Conservation (phyloP, 1,140 invertebrate genomes). For the Adelges cooleyi region DNA sequence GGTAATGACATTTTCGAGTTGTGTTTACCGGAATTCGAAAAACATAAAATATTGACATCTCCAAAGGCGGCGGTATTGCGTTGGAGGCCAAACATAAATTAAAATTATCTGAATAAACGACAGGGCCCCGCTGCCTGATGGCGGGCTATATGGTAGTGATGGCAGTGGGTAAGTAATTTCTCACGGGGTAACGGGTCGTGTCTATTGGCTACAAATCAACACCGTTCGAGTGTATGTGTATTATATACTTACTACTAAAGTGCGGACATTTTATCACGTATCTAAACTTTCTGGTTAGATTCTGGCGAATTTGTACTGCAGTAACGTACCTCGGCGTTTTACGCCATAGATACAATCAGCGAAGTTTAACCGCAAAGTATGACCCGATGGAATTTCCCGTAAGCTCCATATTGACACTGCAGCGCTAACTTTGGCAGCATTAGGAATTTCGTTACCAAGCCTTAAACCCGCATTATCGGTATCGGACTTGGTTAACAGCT, state of each 20-base stretch:
- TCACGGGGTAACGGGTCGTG: slow-evolving; percentile 6
- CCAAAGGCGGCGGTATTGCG: background rate
- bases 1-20: too few species aligned
- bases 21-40: background rate
- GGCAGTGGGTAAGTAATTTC: slow-evolving; percentile 19
- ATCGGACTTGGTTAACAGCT: too few species aligned
- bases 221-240: background rate
- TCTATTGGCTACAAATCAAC: slow-evolving; percentile 4
- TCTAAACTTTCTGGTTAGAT: slow-evolving; percentile 4
- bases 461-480: too few species aligned
- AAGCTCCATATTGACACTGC: too few species aligned
- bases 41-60: background rate
- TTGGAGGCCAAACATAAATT: background rate
- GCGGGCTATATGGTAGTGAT: too few species aligned
- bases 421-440: too few species aligned
- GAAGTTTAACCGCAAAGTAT: slow-evolving; percentile 1
- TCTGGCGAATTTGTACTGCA: background rate
- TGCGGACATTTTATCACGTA: slow-evolving; percentile 21
- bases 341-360: background rate
- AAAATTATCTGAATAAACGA: slow-evolving; percentile 13
- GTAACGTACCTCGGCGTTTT: background rate
- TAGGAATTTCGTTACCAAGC: background rate
- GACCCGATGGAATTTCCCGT: background rate
- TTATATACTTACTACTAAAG: too few species aligned
- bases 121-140: too few species aligned